These are phyloP conservation scores for Gymnodraco acuticeps DNA, from an alignment of 2,797 vertebrate genomes.

Conservation along the genomic window DNA sequence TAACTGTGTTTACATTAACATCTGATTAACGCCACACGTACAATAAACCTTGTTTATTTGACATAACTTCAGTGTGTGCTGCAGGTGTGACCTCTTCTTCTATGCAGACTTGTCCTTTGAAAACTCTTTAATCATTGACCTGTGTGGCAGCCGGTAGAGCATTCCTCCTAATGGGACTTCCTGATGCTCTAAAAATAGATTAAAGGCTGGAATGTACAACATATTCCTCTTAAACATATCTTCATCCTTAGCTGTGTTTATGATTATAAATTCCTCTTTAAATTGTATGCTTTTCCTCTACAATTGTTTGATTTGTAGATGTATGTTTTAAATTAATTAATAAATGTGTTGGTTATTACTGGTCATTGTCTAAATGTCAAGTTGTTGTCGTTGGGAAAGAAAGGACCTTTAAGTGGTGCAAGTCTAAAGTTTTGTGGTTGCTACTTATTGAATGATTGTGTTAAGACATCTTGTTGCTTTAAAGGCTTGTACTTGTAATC, in stretches of 20 bases:
- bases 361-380: constrained; percentile 28
- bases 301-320: background rate
- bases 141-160: background rate
- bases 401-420: constrained; percentile 5
- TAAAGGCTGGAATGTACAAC: background rate
- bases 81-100: constrained; percentile 36
- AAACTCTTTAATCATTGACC: constrained; percentile 19
- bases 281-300: background rate
- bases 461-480: background rate
- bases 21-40: constrained; percentile 16
- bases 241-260: background rate
- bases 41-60: background rate
- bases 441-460: background rate
- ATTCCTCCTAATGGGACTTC: constrained; percentile 12
- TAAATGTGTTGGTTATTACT: background rate
- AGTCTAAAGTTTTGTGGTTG: background rate
- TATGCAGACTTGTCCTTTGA: background rate
- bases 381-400: background rate
- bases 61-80: background rate
- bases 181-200: constrained; percentile 20
- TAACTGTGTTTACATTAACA: constrained; percentile 16
- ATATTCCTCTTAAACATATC: background rate
- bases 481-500: background rate
- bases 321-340: background rate
- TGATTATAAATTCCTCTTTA: background rate